Evolutionary conservation across 2,797 vertebrate genomes (phyloP), one percentile per base, ranked within the genome.

Genomic region (Uromys caudimaculatus): DNA sequence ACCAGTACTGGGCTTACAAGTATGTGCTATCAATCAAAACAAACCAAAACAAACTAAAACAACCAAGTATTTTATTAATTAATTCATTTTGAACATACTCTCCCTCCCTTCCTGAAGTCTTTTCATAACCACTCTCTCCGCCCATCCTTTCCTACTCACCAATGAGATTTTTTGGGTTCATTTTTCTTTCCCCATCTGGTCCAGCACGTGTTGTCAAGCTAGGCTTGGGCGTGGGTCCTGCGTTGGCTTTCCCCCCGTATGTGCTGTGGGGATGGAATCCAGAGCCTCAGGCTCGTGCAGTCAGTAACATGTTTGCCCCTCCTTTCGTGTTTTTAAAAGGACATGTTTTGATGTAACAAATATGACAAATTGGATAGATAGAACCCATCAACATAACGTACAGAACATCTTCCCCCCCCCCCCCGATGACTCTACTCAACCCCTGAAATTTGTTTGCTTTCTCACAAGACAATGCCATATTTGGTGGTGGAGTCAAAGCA

Each of bases 321-420:
- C 50, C 3, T 73, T 41, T 54, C 1, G 24, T 19, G 41, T 93
- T 67, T 87, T 90, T 81, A 56, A 95, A 81, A 87, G 41, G 89
- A 90, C 69, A 60, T 52, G 58, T 90, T 93, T 96, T 90, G 27
- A 78, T 83, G 38, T 32, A 93, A 83, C 29, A 95, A 95, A 79
- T 17, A n/a, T 64, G 35, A 95, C 3, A 0, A 21, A 88, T 64
- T 89, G 56, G 60, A 58, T 94, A 77, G 54, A 79, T 91, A 89
- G 64, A 89, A 27, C 1, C 35, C 58, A 64, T 89, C 50, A 75
- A 69, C 32, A 35, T 11, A 76, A 44, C 62, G 54, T 8, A 73
- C 16, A 79, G 13, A 56, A 38, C 3, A 8, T 9, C 17, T 16
- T 16, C n/a, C 16, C 14, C 67, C 5, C 62, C 62, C 11, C 35